These are phyloP conservation scores for Trissolcus brochymenae DNA, from an alignment of 2,888 invertebrate species.

Conservation along the genomic window DNA sequence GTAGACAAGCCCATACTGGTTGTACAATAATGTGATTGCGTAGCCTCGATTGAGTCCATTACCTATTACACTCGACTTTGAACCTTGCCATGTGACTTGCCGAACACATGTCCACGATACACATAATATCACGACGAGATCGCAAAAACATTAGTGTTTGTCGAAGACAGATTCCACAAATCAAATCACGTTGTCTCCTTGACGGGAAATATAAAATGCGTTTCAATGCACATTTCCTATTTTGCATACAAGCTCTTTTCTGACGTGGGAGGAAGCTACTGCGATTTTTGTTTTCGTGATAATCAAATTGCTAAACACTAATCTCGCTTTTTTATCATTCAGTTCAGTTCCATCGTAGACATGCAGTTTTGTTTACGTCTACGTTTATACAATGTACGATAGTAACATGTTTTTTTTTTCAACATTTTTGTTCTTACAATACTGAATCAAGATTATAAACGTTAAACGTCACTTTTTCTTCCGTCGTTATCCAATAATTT, in stretches of 20 bases:
- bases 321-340: neutral
- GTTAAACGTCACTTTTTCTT: too few relatives aligned
- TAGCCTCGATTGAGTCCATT: slow-evolving; percentile 3
- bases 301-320: neutral
- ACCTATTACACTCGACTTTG: slow-evolving; percentile 39
- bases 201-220: slow-evolving; percentile 30
- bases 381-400: too few relatives aligned
- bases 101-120: slow-evolving; percentile 34
- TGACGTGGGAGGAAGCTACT: neutral
- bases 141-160: slow-evolving; percentile 40
- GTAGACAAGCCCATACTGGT: too few relatives aligned
- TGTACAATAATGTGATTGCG: too few relatives aligned
- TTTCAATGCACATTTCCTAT: slow-evolving; percentile 26
- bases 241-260: slow-evolving; percentile 11
- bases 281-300: neutral
- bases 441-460: too few relatives aligned
- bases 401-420: too few relatives aligned
- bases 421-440: too few relatives aligned
- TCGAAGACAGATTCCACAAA: slow-evolving; percentile 46
- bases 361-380: too few relatives aligned
- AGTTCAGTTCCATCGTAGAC: too few relatives aligned
- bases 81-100: slow-evolving; percentile 38
- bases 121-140: slow-evolving; percentile 30
- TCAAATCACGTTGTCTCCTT: slow-evolving; percentile 52
- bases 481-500: too few relatives aligned